These are phyloP conservation scores for Psophia crepitans DNA, from an alignment of 2,113 vertebrate genomes.

Conservation along the genomic window DNA sequence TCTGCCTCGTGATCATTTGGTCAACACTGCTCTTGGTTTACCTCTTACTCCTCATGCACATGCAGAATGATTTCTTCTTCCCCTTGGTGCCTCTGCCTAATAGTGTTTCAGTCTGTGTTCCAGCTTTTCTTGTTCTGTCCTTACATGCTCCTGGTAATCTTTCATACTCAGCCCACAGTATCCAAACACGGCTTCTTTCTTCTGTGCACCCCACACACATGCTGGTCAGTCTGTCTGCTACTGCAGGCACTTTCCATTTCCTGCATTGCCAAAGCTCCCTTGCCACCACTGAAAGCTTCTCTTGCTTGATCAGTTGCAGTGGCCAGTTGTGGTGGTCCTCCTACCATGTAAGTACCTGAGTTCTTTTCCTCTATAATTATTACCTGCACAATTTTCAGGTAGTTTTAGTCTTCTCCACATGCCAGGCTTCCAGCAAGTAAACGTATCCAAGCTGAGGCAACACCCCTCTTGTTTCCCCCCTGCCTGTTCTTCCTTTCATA, in stretches of 20 bases:
- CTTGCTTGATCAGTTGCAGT: neutral
- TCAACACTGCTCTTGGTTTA: neutral
- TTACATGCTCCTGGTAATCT: neutral
- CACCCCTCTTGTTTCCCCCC: neutral
- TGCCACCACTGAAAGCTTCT: neutral
- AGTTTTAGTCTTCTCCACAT: neutral
- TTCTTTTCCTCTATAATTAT: neutral
- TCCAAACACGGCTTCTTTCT: neutral
- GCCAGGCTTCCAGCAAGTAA: neutral
- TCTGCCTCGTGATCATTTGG: neutral
- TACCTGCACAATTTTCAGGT: neutral
- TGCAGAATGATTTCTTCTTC: neutral
- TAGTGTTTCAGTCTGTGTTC: neutral
- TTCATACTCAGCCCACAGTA: neutral
- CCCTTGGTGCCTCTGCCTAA: neutral
- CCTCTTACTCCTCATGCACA: neutral
- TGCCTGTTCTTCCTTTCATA: neutral
- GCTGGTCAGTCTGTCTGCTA: neutral
- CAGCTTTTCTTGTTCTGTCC: neutral
- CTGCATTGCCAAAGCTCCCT: neutral
- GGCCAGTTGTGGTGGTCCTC: neutral
- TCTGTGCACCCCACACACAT: neutral
- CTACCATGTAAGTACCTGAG: neutral
- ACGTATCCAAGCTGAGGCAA: neutral
- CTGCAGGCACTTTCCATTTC: neutral